These are phyloP conservation scores for Macquaria ambigua DNA, from an alignment of 2,113 vertebrate species.

Conservation along the genomic window DNA sequence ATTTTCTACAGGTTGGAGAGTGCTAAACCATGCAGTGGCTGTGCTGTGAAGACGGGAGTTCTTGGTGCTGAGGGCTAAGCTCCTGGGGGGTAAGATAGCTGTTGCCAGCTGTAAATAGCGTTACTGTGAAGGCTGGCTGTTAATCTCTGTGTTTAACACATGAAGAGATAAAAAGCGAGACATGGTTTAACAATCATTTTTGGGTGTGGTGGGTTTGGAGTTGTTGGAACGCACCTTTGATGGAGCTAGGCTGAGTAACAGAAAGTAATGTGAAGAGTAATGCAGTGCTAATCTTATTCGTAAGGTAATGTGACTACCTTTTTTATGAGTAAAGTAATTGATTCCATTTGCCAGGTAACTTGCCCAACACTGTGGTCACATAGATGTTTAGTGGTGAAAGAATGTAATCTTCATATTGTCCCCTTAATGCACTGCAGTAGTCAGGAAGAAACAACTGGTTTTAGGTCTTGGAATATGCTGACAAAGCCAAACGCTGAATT, in stretches of 20 bases:
- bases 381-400: too few species aligned
- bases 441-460: constrained; percentile 43
- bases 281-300: neutral
- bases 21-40: neutral
- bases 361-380: too few species aligned
- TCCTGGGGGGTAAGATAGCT: neutral
- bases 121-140: neutral
- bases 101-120: neutral
- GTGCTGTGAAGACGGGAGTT: neutral
- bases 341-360: neutral
- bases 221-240: neutral
- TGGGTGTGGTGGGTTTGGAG: neutral
- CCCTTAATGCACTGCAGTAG: constrained; percentile 20
- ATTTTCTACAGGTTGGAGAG: neutral
- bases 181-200: neutral
- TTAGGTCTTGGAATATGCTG: constrained; percentile 47
- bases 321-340: neutral
- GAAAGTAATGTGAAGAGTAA: neutral
- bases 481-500: constrained; percentile 48
- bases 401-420: neutral
- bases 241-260: neutral
- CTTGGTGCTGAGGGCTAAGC: neutral
- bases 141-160: neutral
- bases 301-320: neutral
- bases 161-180: neutral